A percentile compares a stretch with the other conserved stretches of the same genome.
phyloP scores from a whole-genome alignment of 2,797 vertebrate species.

The Liasis olivaceus region DNA sequence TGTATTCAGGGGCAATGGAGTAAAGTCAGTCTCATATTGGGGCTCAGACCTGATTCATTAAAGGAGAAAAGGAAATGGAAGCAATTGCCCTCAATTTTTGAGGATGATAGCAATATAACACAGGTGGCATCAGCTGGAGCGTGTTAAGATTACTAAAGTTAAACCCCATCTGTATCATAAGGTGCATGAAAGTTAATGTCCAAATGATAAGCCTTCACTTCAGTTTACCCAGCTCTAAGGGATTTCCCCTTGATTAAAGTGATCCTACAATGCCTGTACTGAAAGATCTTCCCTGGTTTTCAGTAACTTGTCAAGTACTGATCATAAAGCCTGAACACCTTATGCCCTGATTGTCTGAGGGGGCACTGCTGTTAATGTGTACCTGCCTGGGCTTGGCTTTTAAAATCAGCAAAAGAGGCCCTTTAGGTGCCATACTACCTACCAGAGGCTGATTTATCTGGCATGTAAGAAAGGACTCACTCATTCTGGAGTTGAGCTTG shows the following conservation, averaged over 20 bases:
- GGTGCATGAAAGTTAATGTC: background rate
- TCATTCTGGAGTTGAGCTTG: background rate
- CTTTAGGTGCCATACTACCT: background rate
- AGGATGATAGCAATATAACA: background rate
- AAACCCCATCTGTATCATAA: background rate
- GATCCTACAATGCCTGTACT: background rate
- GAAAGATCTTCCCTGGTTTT: background rate
- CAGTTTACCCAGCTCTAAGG: background rate
- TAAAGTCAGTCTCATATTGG: constrained; percentile 28
- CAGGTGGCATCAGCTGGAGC: background rate
- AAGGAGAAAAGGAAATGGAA: constrained; percentile 24
- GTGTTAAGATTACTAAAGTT: background rate
- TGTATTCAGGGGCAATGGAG: constrained; percentile 69
- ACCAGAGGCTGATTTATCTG: background rate
- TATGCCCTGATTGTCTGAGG: background rate
- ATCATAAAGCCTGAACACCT: background rate
- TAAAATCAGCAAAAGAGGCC: background rate
- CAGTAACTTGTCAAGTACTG: background rate
- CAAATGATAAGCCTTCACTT: background rate
- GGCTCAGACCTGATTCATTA: constrained; percentile 63
- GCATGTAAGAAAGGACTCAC: background rate
- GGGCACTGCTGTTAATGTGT: background rate
- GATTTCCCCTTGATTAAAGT: background rate
- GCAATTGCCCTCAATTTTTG: background rate
- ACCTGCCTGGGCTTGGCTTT: background rate